Base-by-base conservation (phyloP, 2,888 invertebrate species). In the Rhodophaea formosa region DNA sequence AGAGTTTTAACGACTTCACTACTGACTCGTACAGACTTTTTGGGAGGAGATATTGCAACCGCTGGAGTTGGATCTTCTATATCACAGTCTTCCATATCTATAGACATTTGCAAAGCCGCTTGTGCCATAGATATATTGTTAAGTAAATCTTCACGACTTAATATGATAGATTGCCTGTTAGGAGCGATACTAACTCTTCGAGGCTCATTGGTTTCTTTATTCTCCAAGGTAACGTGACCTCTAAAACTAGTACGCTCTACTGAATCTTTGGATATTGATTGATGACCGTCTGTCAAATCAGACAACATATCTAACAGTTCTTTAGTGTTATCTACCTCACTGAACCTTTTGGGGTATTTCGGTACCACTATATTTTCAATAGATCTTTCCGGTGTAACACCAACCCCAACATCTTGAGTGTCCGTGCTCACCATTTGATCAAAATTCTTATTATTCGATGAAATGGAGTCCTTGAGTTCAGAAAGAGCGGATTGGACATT, bases 1-100 rank as follows among this genome's bases (percentile, higher is more conserved):
- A 90, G 64, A 0, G 82, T 84, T 67, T 88, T 88, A 0, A 86
- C 83, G 0, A 89, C 82, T 30, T 86, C 86, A n/a, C 62, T 72
- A 64, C 82, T 84, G 23, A 74, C 55, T 17, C 79, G 69, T 0
- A 62, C 62, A 0, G 74, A 63, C 16, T 70, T 79, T n/a, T 64
- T 70, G 0, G 56, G 51, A 1, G 59, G 56, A 8, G 53, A 53
- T 0, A 61, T 53, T 0, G 59, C 63, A 53, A 61, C 58, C 2
- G 59, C 64, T 2, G 57, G 66, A 42, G 57, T 66, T 0, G 69
- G 68, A 0, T 79, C 80, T 0, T 78, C 79, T 0, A 70, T 62
- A 8, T 72, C 71, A n/a, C 66, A 74, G 7, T 79, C 76, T 1
- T 80, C 77, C 1, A 77, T 60, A 10, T 77, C 73, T n/a, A 70